Evolutionary conservation across 2,113 vertebrate genomes (phyloP), one percentile per base, ranked within the genome.

Genomic region (Spizaetus ornatus): DNA sequence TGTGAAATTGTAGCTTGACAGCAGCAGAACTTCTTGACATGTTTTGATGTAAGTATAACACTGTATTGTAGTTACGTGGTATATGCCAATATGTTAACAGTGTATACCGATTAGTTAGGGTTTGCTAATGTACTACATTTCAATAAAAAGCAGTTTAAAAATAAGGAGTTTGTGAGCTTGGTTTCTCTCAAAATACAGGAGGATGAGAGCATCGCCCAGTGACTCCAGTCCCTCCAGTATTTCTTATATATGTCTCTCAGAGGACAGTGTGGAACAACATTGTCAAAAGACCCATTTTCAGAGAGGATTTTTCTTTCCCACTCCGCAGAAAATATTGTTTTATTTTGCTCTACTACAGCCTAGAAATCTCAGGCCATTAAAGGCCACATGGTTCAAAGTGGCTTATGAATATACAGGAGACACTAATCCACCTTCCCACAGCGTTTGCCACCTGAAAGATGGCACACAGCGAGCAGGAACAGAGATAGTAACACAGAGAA

Each of bases 51-150:
- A 97, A 97, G 97, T 98, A 96, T 96, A 97, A 95, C 94, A 95
- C 92, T 93, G 83, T 98, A 97, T 97, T 73, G 97, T 98, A 97
- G 95, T 90, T 96, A 62, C 13, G 89, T 94, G 98, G 98, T 97
- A 95, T 97, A 97, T 96, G 91, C 95, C 93, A 36, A 74, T 93
- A 97, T 93, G 97, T 98, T 93, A 90, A 72, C 91, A 97, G 96
- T 97, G 95, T 97, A 97, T 93, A 97, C 97, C 71, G 38, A 50
- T 96, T 96, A 96, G 96, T 97, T 97, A 96, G 90, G 96, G 93
- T 98, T 98, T 98, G 97, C 97, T 97, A 97, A 98, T 98, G 97
- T 98, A 98, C 95, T 96, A 96, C 96, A 96, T 98, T 98, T 98
- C 98, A 98, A 98, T 98, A 98, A 98, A 98, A 98, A 95, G 86